Evolutionary conservation across 2,113 vertebrate genomes (phyloP).

Genomic region (Spilogale gracilis): DNA sequence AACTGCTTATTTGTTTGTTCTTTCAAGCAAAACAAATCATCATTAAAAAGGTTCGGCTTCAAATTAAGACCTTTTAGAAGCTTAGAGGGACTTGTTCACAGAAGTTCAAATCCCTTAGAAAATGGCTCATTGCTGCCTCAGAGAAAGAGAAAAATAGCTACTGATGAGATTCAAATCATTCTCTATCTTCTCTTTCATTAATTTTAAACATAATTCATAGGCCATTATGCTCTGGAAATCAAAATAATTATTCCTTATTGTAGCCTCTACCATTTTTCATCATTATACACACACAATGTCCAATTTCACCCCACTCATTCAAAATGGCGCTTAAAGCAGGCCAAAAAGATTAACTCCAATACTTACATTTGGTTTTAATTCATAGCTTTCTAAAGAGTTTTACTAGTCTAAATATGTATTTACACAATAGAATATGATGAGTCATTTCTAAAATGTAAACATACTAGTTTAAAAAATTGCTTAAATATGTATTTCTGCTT

Average conservation of each 20-base stretch:
- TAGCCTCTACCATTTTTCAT: slow-evolving; percentile 87
- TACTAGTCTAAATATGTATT: slow-evolving; percentile 84
- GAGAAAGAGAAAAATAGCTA: slow-evolving; percentile 88
- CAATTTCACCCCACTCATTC: slow-evolving; percentile 85
- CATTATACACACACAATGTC: slow-evolving; percentile 85
- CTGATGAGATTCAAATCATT: slow-evolving; percentile 90
- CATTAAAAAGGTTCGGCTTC: slow-evolving; percentile 80
- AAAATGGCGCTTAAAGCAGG: slow-evolving; percentile 80
- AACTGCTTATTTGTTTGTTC: slow-evolving; percentile 74
- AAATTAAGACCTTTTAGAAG: slow-evolving; percentile 84
- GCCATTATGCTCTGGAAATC: slow-evolving; percentile 87
- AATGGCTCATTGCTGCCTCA: slow-evolving; percentile 83
- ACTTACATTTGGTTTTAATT: slow-evolving; percentile 86
- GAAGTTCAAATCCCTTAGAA: slow-evolving; percentile 84
- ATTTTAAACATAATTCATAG: slow-evolving; percentile 90
- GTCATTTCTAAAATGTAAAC: slow-evolving; percentile 84
- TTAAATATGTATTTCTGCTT: slow-evolving; percentile 81
- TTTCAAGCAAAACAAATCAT: slow-evolving; percentile 78
- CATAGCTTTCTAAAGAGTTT: slow-evolving; percentile 80
- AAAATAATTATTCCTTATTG: slow-evolving; percentile 89
- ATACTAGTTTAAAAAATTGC: slow-evolving; percentile 84
- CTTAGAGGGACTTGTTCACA: slow-evolving; percentile 82
- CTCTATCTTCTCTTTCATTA: slow-evolving; percentile 88
- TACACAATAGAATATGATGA: slow-evolving; percentile 86
- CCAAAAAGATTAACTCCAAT: slow-evolving; percentile 83